A percentile compares a stretch with the other conserved stretches of the same genome.
Conservation (phyloP, 2,888 invertebrate genomes). For the Baccha elongata region DNA sequence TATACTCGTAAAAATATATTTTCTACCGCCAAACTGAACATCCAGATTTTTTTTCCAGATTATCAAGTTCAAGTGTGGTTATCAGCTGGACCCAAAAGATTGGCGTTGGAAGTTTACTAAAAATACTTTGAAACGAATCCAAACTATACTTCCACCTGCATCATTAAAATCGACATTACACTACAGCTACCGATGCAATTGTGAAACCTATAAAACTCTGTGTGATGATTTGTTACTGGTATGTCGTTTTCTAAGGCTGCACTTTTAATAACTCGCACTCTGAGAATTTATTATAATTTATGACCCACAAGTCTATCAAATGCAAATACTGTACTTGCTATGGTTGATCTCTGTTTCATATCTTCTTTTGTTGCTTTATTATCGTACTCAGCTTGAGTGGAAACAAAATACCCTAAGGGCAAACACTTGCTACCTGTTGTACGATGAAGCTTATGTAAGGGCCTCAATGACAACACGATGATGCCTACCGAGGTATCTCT, state of each 20-base stretch:
- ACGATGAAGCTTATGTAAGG: slow-evolving; percentile 16
- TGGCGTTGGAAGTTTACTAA: too few species aligned
- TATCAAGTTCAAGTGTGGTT: too few species aligned
- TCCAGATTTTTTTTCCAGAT: too few species aligned
- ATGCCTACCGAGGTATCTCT: slow-evolving; percentile 49
- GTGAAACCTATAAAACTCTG: slow-evolving; percentile 25
- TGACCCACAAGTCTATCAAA: slow-evolving; percentile 68
- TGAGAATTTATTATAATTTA: slow-evolving; percentile 72
- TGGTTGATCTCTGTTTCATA: slow-evolving; percentile 36
- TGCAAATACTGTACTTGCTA: slow-evolving; percentile 67
- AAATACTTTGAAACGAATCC: too few species aligned
- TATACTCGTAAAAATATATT: too few species aligned
- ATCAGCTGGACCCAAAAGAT: too few species aligned
- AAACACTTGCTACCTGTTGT: slow-evolving; percentile 60
- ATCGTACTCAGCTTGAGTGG: slow-evolving; percentile 1
- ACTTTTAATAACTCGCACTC: slow-evolving; percentile 63
- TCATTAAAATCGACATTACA: slow-evolving; percentile 46
- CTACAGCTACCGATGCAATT: slow-evolving; percentile 16
- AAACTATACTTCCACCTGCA: too few species aligned
- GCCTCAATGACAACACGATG: slow-evolving; percentile 50
- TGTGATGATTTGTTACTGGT: slow-evolving; percentile 31
- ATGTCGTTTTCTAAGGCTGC: slow-evolving; percentile 12
- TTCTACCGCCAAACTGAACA: too few species aligned
- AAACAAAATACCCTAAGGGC: slow-evolving; percentile 58
- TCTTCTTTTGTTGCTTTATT: slow-evolving; percentile 21